phyloP scores from a whole-genome alignment of 2,888 invertebrate genomes.

The Rhagonycha fulva region DNA sequence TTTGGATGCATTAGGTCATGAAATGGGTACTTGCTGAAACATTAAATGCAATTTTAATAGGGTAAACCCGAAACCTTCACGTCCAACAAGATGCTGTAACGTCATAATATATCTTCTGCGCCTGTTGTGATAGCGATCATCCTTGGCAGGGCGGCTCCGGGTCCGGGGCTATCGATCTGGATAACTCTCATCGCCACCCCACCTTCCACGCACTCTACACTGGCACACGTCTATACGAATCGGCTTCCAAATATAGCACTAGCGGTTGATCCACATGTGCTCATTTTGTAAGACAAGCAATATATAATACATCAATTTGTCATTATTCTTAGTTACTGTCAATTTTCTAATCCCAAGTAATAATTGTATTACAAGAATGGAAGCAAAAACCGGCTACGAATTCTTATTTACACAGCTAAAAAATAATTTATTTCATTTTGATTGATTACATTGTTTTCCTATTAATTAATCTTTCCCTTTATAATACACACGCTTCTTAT shows the following conservation, averaged over 20 bases:
- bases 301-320: slow-evolving; percentile 18
- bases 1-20: background rate
- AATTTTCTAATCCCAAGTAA: slow-evolving; percentile 4
- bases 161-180: slow-evolving; percentile 35
- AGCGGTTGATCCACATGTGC: slow-evolving; percentile 25
- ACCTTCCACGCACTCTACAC: slow-evolving; percentile 27
- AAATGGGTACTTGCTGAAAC: background rate
- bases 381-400: background rate
- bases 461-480: background rate
- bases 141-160: slow-evolving; percentile 39
- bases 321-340: slow-evolving; percentile 11
- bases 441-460: background rate
- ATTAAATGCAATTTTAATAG: background rate
- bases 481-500: background rate
- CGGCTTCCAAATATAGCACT: slow-evolving; percentile 7
- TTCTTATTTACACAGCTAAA: background rate
- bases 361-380: slow-evolving; percentile 2
- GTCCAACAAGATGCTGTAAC: slow-evolving; percentile 28
- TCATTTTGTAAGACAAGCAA: slow-evolving; percentile 18
- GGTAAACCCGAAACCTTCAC: slow-evolving; percentile 5
- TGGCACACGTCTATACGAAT: slow-evolving; percentile 5
- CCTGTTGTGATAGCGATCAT: slow-evolving; percentile 41
- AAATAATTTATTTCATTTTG: background rate
- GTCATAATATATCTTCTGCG: slow-evolving; percentile 41
- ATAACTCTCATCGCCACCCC: slow-evolving; percentile 32